Conservation (phyloP, 2,797 vertebrate species). For the Lacerta viridis region DNA sequence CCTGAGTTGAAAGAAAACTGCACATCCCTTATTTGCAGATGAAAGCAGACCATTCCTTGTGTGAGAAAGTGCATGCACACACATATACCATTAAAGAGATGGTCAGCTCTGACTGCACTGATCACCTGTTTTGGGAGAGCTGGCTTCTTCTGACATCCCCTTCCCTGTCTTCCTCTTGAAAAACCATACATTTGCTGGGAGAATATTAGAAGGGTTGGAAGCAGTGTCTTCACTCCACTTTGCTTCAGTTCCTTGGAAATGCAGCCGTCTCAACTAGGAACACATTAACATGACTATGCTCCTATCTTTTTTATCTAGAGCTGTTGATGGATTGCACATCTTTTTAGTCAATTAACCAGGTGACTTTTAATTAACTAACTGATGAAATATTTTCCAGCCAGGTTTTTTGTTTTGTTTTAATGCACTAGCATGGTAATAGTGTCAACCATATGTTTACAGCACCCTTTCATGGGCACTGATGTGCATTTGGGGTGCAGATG, state of each 20-base stretch:
- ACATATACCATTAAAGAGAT: neutral
- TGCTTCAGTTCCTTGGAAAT: slow-evolving; percentile 22
- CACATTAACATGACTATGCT: neutral
- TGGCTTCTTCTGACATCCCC: neutral
- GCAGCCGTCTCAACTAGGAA: neutral
- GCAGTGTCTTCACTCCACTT: neutral
- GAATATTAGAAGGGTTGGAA: neutral
- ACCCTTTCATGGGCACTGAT: neutral
- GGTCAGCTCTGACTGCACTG: neutral
- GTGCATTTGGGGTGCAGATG: neutral
- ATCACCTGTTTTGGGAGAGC: neutral
- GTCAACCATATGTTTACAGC: neutral
- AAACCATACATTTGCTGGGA: neutral
- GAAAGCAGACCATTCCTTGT: neutral
- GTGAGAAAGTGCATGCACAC: neutral
- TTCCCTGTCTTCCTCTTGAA: neutral
- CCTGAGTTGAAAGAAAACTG: neutral
- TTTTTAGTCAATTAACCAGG: slow-evolving; percentile 27
- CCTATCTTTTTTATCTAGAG: slow-evolving; percentile 6
- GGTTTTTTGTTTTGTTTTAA: neutral
- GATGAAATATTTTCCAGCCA: slow-evolving; percentile 16
- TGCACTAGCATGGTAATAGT: neutral
- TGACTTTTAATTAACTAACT: slow-evolving; percentile 31
- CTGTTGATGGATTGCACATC: slow-evolving; percentile 12
- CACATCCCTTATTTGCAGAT: neutral